phyloP scores from a whole-genome alignment of 2,797 vertebrate genomes.

The Melanotaenia maccullochi region DNA sequence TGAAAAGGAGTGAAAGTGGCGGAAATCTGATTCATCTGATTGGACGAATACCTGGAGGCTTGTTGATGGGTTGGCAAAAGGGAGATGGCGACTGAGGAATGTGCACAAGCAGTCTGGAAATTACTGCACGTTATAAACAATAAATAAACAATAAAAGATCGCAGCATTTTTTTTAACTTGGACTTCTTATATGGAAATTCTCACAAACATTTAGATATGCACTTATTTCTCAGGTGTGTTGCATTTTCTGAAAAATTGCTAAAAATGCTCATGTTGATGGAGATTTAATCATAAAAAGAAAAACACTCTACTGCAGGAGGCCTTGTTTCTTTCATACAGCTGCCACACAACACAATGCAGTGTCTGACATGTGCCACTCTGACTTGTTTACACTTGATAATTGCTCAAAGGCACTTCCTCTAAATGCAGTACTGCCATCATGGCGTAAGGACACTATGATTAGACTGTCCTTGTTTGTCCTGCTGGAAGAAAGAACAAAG shows the following conservation, averaged over 20 bases:
- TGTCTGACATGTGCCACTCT: constrained; percentile 54
- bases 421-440: constrained; percentile 12
- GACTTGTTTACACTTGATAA: constrained; percentile 56
- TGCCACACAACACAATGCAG: constrained; percentile 13
- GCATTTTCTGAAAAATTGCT: neutral
- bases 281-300: neutral
- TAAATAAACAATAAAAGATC: too few species aligned
- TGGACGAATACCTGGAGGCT: too few species aligned
- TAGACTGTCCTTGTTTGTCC: constrained; percentile 55
- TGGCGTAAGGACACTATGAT: constrained; percentile 49
- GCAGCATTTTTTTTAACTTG: neutral
- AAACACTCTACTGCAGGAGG: neutral
- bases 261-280: neutral
- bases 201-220: neutral
- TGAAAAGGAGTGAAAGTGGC: too few species aligned
- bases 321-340: constrained; percentile 9
- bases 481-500: constrained; percentile 29
- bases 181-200: neutral
- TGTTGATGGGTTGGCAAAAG: too few species aligned
- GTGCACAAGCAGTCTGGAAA: too few species aligned
- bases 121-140: too few species aligned
- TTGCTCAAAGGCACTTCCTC: constrained; percentile 54
- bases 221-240: too few species aligned
- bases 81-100: too few species aligned
- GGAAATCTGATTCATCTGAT: too few species aligned